Conservation (phyloP, 64 coral and sea anemone species). For the Acropora tenuis region DNA sequence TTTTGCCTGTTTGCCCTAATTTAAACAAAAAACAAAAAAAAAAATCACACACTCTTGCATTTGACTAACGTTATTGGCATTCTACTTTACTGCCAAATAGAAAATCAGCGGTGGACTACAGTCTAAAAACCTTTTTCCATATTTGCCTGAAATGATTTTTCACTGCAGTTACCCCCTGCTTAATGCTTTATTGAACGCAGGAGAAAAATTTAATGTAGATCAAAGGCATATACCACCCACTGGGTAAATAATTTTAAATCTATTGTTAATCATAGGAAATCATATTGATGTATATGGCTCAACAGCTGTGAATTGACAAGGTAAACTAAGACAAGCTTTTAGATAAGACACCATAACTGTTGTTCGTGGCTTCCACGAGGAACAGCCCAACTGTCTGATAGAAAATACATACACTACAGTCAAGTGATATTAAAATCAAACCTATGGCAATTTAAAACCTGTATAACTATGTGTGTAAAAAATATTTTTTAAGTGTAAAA, state of each 20-base stretch:
- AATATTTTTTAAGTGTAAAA: neutral
- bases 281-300: neutral
- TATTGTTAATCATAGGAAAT: neutral
- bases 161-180: conserved; percentile 10
- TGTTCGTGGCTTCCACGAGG: neutral
- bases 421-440: neutral
- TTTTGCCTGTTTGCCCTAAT: too few species aligned
- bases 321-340: neutral
- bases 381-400: too few species aligned
- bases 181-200: neutral
- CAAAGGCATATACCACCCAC: neutral
- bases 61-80: too few species aligned
- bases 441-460: neutral
- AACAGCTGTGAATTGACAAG: neutral
- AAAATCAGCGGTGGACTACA: too few species aligned
- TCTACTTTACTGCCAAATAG: too few species aligned
- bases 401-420: neutral
- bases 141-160: neutral
- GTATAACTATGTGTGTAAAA: neutral
- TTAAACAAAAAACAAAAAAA: too few species aligned
- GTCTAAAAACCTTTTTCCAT: too few species aligned
- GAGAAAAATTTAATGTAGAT: neutral
- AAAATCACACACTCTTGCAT: too few species aligned
- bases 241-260: conserved; percentile 15
- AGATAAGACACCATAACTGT: neutral